phyloP scores from a whole-genome alignment of 1,140 invertebrate genomes.

The Trachymyrmex cornetzi region DNA sequence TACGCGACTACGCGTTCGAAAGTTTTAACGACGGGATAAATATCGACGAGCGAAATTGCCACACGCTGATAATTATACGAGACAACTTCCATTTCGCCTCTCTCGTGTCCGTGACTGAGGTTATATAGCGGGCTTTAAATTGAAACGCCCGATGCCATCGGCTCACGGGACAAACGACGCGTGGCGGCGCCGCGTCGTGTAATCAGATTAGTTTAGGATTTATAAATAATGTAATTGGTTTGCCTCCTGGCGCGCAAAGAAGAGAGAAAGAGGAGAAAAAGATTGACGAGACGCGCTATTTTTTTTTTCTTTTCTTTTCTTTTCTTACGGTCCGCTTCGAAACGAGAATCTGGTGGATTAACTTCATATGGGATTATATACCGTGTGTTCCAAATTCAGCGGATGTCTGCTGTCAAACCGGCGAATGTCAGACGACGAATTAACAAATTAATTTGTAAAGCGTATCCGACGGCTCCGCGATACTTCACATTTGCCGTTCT shows the following conservation, averaged over 20 bases:
- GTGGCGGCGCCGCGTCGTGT: slow-evolving; percentile 70
- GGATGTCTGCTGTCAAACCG: slow-evolving; percentile 33
- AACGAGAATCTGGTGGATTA: slow-evolving; percentile 7
- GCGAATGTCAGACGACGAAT: slow-evolving; percentile 2
- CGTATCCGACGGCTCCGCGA: slow-evolving; percentile 16
- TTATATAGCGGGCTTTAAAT: slow-evolving; percentile 62
- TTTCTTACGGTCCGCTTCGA: not conserved
- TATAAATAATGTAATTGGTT: slow-evolving; percentile 81
- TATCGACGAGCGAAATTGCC: slow-evolving; percentile 57
- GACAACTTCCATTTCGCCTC: slow-evolving; percentile 56
- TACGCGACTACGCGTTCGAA: slow-evolving; percentile 1
- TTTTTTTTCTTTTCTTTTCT: not conserved
- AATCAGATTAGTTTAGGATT: slow-evolving; percentile 77
- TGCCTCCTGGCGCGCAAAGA: slow-evolving; percentile 65
- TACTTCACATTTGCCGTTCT: not conserved
- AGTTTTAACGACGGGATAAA: slow-evolving; percentile 62
- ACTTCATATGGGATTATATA: slow-evolving; percentile 17
- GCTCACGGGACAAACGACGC: slow-evolving; percentile 67
- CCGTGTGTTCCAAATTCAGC: slow-evolving; percentile 5
- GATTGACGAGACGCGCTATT: not conserved
- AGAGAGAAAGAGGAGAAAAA: slow-evolving; percentile 12
- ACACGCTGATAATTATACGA: slow-evolving; percentile 46
- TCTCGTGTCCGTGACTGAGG: slow-evolving; percentile 30
- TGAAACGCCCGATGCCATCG: slow-evolving; percentile 68
- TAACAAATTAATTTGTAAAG: slow-evolving; percentile 32